Percentiles rank a stretch among this genome's conserved stretches.
phyloP scores from a whole-genome alignment of 2,888 invertebrate species.

The Mythimna vitellina region DNA sequence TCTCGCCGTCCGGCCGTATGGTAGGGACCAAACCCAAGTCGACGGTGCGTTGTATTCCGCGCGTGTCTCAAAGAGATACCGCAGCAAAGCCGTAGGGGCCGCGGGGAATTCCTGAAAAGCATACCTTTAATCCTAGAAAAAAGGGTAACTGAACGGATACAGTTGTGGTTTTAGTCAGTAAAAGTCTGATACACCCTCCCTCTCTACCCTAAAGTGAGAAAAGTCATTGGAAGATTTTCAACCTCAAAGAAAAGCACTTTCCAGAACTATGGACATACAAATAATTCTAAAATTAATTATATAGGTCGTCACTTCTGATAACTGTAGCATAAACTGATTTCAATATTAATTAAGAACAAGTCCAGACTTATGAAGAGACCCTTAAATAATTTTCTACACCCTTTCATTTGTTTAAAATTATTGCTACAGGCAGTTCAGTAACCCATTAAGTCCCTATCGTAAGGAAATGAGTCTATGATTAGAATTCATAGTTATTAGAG shows the following conservation, averaged over 20 bases:
- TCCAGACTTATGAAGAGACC: neutral
- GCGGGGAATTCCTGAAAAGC: too few species aligned
- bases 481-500: slow-evolving; percentile 52
- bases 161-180: too few species aligned
- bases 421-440: slow-evolving; percentile 27
- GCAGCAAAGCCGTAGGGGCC: too few species aligned
- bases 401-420: slow-evolving; percentile 36
- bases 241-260: too few species aligned
- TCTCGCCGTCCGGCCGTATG: too few species aligned
- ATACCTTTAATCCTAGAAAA: too few species aligned
- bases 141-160: too few species aligned
- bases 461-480: slow-evolving; percentile 42
- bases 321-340: neutral
- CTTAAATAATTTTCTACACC: slow-evolving; percentile 11
- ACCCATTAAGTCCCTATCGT: slow-evolving; percentile 34
- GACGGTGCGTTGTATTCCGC: too few species aligned
- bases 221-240: neutral
- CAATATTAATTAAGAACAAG: slow-evolving; percentile 16
- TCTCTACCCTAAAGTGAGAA: neutral
- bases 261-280: too few species aligned
- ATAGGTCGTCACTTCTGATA: neutral
- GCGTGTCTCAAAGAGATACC: too few species aligned
- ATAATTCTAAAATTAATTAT: neutral
- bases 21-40: too few species aligned
- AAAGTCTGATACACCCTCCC: too few species aligned